Evolutionary conservation across 2,888 invertebrate genomes (phyloP).

Genomic region (Exocentrus adspersus): DNA sequence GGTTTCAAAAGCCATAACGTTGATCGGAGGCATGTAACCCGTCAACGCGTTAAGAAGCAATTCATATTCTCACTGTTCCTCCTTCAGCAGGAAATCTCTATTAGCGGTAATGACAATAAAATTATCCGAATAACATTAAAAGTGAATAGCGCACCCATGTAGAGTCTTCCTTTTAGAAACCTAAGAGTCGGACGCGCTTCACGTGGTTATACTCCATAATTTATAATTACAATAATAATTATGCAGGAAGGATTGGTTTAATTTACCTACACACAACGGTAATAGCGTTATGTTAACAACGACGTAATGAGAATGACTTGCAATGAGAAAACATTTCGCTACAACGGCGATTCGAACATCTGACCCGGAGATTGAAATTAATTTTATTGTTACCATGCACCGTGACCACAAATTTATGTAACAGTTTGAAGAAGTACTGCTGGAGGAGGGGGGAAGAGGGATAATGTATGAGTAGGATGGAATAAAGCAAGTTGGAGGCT

Average conservation of each 20-base stretch:
- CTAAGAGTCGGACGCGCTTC: constrained; percentile 4
- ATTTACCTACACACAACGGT: constrained; percentile 16
- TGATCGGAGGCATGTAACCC: not conserved
- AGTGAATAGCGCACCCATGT: constrained; percentile 37
- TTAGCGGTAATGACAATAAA: constrained; percentile 42
- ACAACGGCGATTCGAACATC: too few species aligned
- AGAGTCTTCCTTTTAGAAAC: constrained; percentile 5
- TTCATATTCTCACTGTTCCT: constrained; percentile 4
- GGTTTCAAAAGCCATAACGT: constrained; percentile 4
- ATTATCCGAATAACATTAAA: constrained; percentile 41
- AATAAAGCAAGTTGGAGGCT: too few species aligned
- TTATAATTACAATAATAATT: constrained; percentile 26
- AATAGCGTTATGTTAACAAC: not conserved
- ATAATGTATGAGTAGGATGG: too few species aligned
- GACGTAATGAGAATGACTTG: not conserved
- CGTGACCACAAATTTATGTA: too few species aligned
- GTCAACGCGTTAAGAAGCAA: constrained; percentile 7
- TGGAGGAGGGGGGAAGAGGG: too few species aligned
- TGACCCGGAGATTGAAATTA: too few species aligned
- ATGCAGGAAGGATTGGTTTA: not conserved
- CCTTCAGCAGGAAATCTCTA: constrained; percentile 37
- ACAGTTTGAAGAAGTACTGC: too few species aligned
- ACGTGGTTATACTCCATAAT: constrained; percentile 8
- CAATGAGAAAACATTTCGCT: not conserved
- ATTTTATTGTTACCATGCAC: too few species aligned